Percentiles rank a stretch among this genome's conserved stretches.
These are phyloP conservation scores for Chironomus tepperi DNA, from an alignment of 1,140 invertebrate genomes.

Conservation along the genomic window DNA sequence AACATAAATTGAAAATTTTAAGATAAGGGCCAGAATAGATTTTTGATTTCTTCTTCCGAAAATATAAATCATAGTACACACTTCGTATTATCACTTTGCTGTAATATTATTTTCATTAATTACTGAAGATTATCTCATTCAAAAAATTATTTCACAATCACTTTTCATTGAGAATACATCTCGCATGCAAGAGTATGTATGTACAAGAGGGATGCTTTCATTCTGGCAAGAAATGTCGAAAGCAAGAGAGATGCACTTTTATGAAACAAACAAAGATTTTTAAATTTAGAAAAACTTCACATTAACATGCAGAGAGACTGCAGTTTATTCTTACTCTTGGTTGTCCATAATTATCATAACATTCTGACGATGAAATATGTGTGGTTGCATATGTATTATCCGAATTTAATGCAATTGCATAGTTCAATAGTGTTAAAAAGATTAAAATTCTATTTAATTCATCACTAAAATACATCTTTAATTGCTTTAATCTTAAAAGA, in stretches of 20 bases:
- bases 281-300: no score
- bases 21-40: slow-evolving; percentile 16
- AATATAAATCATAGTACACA: background rate
- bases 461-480: background rate
- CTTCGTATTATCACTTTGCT: background rate
- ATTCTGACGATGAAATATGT: slow-evolving; percentile 15
- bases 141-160: background rate
- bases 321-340: background rate
- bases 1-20: background rate
- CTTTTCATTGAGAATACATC: background rate
- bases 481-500: background rate
- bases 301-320: no score
- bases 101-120: no score
- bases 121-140: background rate
- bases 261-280: no score
- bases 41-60: background rate
- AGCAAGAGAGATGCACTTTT: no score
- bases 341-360: slow-evolving; percentile 11
- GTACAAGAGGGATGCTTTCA: no score
- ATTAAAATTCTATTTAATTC: background rate
- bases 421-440: background rate
- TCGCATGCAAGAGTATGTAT: no score
- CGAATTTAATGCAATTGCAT: background rate
- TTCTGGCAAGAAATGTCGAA: no score
- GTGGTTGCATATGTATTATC: slow-evolving; percentile 16